Base-by-base conservation (phyloP, 1,140 invertebrate species). In the Papilio xuthus region DNA sequence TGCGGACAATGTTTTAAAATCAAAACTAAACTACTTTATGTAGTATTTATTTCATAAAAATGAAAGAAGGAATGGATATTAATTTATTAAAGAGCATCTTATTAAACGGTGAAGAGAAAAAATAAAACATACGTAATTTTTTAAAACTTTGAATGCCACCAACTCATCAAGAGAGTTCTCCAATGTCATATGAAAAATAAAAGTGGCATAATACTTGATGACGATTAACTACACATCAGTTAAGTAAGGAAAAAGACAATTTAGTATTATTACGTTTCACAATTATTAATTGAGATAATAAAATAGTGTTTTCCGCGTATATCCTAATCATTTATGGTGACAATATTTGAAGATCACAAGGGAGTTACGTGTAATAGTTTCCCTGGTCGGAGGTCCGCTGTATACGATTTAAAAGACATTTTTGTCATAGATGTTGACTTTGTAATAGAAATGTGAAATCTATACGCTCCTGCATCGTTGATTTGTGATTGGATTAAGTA, bases 351-450 rank as follows among this genome's bases (percentile, higher is more conserved):
- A 60, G 63, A 77, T 63, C 53, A 32, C 60, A 80, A 60, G 87
- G 82, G 88, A 84, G 77, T 84, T 79, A 56, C 69, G 60, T 60
- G 80, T 88, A 87, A 89, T 90, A 88, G 84, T 84, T 84, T 82
- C 79, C 69, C 70, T 80, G 82, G 80, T 79, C 83, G 84, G 79
- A 75, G 80, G 81, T 83, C 83, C 78, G 26, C 67, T 78, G 56
- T 69, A 67, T 53, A 81, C 83, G 83, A 82, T 82, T 87, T 83
- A 82, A 78, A 82, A 63, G 72, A 79, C 78, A 78, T 78, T 79
- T 84, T 80, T 79, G 70, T 60, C 53, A 79, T 74, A 44, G 77
- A 84, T 83, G 50, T 88, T 80, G 81, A 83, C 81, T 84, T 83
- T 87, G 81, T 84, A 76, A 26, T 76, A 72, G 80, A 75, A 78